These are phyloP conservation scores for Tetramorium parvispinum DNA, from an alignment of 1,140 invertebrate species.

Conservation along the genomic window DNA sequence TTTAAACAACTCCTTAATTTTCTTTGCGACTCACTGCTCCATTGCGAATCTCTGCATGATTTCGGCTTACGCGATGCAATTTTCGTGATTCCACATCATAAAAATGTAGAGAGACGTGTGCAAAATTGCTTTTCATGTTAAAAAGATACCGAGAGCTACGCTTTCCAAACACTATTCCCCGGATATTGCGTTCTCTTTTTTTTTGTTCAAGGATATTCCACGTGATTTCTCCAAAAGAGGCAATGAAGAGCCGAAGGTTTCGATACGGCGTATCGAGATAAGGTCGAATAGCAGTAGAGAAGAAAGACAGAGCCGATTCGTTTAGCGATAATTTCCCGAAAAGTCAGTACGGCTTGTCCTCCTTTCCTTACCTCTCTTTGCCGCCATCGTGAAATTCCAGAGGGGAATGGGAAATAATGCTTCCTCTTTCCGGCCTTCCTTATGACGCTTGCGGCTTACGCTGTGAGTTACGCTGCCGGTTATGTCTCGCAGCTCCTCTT, in stretches of 20 bases:
- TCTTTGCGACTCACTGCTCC: background rate
- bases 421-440: background rate
- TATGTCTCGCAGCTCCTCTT: constrained; percentile 67
- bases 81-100: background rate
- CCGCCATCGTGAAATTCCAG: background rate
- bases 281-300: background rate
- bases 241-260: background rate
- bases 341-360: background rate
- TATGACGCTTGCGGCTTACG: constrained; percentile 14
- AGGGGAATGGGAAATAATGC: constrained; percentile 14
- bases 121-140: background rate
- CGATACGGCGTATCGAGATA: constrained; percentile 43
- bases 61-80: background rate
- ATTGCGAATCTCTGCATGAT: background rate
- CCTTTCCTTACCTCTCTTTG: background rate
- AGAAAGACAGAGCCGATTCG: constrained; percentile 20
- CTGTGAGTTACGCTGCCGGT: constrained; percentile 42
- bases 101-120: background rate
- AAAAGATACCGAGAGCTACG: background rate
- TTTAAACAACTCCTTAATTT: background rate
- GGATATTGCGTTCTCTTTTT: constrained; percentile 6
- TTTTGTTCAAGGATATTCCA: constrained; percentile 12
- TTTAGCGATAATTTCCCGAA: constrained; percentile 46
- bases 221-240: constrained; percentile 21
- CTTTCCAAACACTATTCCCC: background rate